Evolutionary conservation across 92 coral and sea anemone species (phyloP), one percentile per base, ranked within the genome.

Genomic region (Chrysogorgia sp.): DNA sequence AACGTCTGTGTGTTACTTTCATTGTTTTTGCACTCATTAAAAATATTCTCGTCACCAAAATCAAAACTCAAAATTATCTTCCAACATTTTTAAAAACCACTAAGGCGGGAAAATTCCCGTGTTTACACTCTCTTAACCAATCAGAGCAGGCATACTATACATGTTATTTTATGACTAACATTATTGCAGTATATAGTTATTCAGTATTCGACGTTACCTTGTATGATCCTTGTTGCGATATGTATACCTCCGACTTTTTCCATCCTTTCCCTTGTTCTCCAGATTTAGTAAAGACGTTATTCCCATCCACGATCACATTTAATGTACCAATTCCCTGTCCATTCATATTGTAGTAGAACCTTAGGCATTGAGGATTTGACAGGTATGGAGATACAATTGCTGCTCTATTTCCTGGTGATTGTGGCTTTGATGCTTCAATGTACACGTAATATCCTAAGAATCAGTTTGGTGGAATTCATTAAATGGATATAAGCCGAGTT

Each of bases 211-310:
- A 37, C 43, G 7, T 65, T 34, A 65, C 72, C 72, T 9, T 65
- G 29, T 65, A 65, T 7, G 52, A 20, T 65, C 72, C 72, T 2
- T 33, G 1, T 65, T 37, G 35, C 6, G 14, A 19, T n/a, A 65
- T 65, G 34, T 26, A 15, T 1, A n/a, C 2, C 15, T 65, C 72
- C 8, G 29, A 26, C n/a, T 28, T 1, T n/a, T 19, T 32, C 76
- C 76, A 69, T 45, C 12, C 9, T 1, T 31, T 7, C 47, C 76
- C 76, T 69, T 69, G 59, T 24, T 49, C 17, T 69, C 76, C 76
- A 21, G 61, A 9, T 69, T 45, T 34, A 22, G 43, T 21, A 69
- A 24, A 69, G 2, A 69, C 47, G 2, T 14, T 25, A 15, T 49
- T 21, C 9, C 47, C 24, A 49, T 69, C 47, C 30, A 34, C 60